Evolutionary conservation across 2,113 vertebrate genomes (phyloP).

Genomic region (human (Homo sapiens)): DNA sequence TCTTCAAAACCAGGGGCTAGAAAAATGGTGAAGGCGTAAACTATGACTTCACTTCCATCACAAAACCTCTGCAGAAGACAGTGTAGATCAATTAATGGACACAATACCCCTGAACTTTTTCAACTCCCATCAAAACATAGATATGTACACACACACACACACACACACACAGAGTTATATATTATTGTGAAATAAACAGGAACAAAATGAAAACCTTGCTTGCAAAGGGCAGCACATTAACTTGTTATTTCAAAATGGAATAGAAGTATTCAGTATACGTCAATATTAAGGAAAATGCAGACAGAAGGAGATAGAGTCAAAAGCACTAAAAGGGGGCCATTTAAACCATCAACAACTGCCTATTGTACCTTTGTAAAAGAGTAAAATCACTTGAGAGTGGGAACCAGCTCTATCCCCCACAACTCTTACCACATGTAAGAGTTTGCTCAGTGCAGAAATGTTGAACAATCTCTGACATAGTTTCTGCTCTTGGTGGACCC

Average conservation of each 20-base stretch:
- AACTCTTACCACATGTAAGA: background rate
- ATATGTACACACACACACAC: background rate
- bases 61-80: background rate
- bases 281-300: background rate
- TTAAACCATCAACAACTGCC: background rate
- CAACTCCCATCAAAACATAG: background rate
- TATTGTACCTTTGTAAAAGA: background rate
- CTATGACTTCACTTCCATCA: background rate
- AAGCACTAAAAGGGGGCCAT: background rate
- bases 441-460: background rate
- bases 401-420: background rate
- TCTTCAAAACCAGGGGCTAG: background rate
- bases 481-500: background rate
- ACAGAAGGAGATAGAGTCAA: background rate
- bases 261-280: background rate
- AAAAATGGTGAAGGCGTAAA: background rate
- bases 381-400: background rate
- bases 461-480: background rate
- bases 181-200: background rate
- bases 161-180: background rate
- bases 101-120: background rate
- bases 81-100: background rate
- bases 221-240: background rate
- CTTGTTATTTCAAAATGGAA: conserved; percentile 14
- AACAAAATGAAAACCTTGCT: background rate